Evolutionary conservation across 2,797 vertebrate species (phyloP).

Genomic region (Anableps anableps): DNA sequence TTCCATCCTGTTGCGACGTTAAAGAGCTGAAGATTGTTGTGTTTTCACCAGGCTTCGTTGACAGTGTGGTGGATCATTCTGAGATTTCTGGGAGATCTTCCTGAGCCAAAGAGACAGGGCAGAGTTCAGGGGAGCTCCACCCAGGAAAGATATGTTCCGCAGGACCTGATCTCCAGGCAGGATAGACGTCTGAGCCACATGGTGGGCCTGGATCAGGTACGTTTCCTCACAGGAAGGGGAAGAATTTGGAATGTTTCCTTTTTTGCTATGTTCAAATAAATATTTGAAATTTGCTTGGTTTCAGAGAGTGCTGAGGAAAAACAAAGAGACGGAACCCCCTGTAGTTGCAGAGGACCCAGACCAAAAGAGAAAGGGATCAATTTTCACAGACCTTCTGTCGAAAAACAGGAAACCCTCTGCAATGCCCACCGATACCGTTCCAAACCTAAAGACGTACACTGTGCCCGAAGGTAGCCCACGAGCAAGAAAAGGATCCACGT

Average conservation of each 20-base stretch:
- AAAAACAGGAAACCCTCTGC: constrained; percentile 70
- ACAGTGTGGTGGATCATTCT: constrained; percentile 92
- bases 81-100: constrained; percentile 96
- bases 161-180: constrained; percentile 72
- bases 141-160: constrained; percentile 56
- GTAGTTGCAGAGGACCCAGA: constrained; percentile 47
- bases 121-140: constrained; percentile 40
- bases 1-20: background rate
- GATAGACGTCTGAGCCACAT: constrained; percentile 80
- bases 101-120: constrained; percentile 84
- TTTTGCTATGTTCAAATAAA: background rate
- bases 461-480: constrained; percentile 55
- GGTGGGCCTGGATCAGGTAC: constrained; percentile 81
- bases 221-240: background rate
- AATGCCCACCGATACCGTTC: constrained; percentile 41
- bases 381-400: constrained; percentile 72
- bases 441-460: constrained; percentile 60
- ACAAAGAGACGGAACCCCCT: constrained; percentile 55
- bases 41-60: constrained; percentile 83
- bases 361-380: constrained; percentile 67
- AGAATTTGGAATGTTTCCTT: background rate
- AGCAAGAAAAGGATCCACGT: constrained; percentile 69
- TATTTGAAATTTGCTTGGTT: constrained; percentile 9
- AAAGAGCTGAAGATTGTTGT: background rate
- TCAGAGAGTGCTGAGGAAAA: constrained; percentile 75